Evolutionary conservation across 2,113 vertebrate genomes (phyloP).

Genomic region (Actinemys pallida): DNA sequence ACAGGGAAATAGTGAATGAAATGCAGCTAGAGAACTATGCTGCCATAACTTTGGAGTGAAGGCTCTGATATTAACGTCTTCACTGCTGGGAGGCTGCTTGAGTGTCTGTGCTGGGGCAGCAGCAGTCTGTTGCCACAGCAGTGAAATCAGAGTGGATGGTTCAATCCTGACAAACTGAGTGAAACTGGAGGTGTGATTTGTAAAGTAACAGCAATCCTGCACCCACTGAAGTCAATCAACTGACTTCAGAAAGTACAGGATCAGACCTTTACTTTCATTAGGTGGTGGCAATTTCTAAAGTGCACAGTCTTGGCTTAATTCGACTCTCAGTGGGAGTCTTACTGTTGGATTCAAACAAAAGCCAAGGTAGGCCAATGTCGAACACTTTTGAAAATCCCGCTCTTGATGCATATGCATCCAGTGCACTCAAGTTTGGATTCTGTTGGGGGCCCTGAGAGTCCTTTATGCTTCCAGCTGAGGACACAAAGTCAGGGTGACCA

Average conservation of each 20-base stretch:
- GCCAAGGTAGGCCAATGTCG: not conserved
- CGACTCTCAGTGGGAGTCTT: rapidly evolving
- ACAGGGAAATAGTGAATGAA: not conserved
- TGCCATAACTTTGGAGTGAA: rapidly evolving
- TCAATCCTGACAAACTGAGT: rapidly evolving
- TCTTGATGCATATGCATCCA: not conserved
- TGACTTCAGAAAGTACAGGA: rapidly evolving
- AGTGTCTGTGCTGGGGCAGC: not conserved
- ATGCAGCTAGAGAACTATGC: not conserved
- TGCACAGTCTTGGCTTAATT: not conserved
- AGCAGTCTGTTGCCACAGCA: not conserved
- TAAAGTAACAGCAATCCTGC: not conserved
- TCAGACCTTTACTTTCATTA: rapidly evolving
- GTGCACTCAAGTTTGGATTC: not conserved
- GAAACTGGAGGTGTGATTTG: rapidly evolving
- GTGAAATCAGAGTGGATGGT: not conserved
- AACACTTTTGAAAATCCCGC: not conserved
- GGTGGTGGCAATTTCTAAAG: rapidly evolving
- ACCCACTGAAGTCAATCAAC: not conserved
- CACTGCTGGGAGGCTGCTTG: rapidly evolving
- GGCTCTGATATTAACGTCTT: rapidly evolving
- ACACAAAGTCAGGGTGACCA: not conserved
- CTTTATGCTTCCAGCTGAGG: not conserved
- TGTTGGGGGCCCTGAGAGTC: not conserved
- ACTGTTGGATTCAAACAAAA: not conserved